Evolutionary conservation across 53 echinoderm and acorn worm species (phyloP).

Genomic region (Antedon mediterranea): DNA sequence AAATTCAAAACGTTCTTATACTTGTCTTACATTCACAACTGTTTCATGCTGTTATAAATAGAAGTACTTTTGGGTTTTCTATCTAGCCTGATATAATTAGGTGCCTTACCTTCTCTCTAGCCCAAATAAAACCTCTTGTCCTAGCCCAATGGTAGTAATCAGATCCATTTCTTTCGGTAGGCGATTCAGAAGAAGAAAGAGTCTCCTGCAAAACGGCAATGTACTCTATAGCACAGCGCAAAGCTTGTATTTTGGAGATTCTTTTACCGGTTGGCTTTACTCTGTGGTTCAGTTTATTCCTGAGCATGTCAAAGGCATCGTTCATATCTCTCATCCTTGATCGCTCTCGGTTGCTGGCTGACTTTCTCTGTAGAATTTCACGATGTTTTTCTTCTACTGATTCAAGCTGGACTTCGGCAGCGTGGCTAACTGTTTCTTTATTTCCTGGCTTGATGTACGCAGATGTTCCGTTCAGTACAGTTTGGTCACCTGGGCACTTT

Average conservation of each 20-base stretch:
- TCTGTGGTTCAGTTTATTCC: slow-evolving; percentile 80
- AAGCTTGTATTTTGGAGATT: slow-evolving; percentile 94
- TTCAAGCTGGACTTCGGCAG: no score
- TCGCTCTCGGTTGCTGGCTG: slow-evolving; percentile 23
- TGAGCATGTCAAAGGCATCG: slow-evolving; percentile 85
- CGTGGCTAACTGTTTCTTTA: no score
- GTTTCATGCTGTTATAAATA: no score
- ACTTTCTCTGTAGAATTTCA: slow-evolving; percentile 56
- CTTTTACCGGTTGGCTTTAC: slow-evolving; percentile 87
- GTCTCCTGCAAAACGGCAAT: slow-evolving; percentile 90
- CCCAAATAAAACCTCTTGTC: slow-evolving; percentile 94
- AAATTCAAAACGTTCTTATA: no score
- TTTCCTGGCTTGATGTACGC: no score
- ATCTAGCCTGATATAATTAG: no score
- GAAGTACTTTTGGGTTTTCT: no score
- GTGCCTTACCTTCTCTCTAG: slow-evolving; percentile 76
- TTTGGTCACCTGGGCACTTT: no score
- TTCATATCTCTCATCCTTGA: slow-evolving; percentile 99
- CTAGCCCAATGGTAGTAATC: slow-evolving; percentile 99
- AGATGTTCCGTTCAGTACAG: no score
- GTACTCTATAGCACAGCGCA: slow-evolving; percentile 89
- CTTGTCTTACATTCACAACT: no score
- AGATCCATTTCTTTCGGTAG: slow-evolving; percentile 44
- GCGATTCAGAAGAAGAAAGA: slow-evolving; percentile 78
- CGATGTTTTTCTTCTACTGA: slow-evolving; percentile 65